Evolutionary conservation across 2,797 vertebrate genomes (phyloP), one percentile per base, ranked within the genome.

Genomic region (Typhlichthys subterraneus): DNA sequence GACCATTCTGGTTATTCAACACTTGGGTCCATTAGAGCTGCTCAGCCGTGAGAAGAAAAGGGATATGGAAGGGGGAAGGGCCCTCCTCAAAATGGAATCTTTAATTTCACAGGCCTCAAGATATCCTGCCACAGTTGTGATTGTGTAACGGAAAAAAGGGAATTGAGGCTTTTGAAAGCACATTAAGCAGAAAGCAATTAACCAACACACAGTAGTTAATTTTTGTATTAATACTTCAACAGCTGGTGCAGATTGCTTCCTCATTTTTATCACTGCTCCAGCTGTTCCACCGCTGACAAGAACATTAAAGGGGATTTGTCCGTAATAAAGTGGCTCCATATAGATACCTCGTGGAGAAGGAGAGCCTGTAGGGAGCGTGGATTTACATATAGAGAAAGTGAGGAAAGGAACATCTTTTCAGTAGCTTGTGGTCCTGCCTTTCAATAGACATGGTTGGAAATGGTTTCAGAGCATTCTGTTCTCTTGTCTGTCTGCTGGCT

Each of bases 101-200:
- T 90, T 91, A 83, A 91, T 92, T 92, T 90, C 88, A 90, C 87
- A 89, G 88, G 83, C 85, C 84, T 89, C 86, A 87, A 85, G 88
- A 89, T 89, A 89, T 89, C 81, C 76, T 19, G 56, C 83, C 78
- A 61, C 78, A 82, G 76, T 86, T 70, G 77, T 65, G 79, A 87
- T 90, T 91, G 90, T 87, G 82, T 85, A 88, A 89, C 86, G 89
- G 86, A 90, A 91, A 87, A 73, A 74, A 86, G 80, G 85, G 87
- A 89, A 88, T 88, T 83, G 76, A 83, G 87, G 85, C 90, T 91
- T 91, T 92, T 90, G 85, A 91, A 88, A 91, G 88, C 87, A 92
- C 90, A 92, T 93, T 93, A 93, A 88, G 86, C 88, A 89, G 89
- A 91, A 93, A 92, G 90, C 90, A 91, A 92, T 93, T 93, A 92